Evolutionary conservation across 92 coral and sea anemone species (phyloP).

Genomic region (Palythoa grandis): DNA sequence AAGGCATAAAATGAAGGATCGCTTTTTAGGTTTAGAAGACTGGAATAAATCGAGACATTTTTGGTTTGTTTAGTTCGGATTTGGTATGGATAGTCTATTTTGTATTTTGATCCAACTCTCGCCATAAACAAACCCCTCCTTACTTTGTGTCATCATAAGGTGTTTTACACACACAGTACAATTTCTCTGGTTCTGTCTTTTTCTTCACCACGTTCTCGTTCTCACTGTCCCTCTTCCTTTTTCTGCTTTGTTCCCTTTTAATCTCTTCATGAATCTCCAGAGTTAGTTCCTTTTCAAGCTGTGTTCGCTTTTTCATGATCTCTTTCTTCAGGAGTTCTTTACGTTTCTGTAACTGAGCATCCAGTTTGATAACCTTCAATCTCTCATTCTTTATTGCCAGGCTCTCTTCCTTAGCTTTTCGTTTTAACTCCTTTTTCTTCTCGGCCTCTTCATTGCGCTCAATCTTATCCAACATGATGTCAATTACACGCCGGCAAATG

Average conservation of each 20-base stretch:
- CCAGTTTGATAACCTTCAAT: constrained; percentile 77
- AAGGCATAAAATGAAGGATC: no score
- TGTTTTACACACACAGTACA: constrained; percentile 88
- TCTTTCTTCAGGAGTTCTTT: constrained; percentile 89
- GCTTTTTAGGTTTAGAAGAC: no score
- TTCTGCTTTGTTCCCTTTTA: constrained; percentile 41
- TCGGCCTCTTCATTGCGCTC: constrained; percentile 89
- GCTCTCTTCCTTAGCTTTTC: constrained; percentile 75
- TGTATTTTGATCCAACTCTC: background rate
- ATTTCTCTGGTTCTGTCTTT: constrained; percentile 63
- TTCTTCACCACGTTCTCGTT: constrained; percentile 64
- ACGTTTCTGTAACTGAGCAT: constrained; percentile 81
- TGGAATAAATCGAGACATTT: no score
- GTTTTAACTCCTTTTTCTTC: constrained; percentile 73
- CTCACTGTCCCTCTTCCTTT: constrained; percentile 66
- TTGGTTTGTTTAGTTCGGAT: no score
- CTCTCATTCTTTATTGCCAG: constrained; percentile 73
- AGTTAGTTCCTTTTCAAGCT: constrained; percentile 82
- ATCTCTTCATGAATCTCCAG: constrained; percentile 73
- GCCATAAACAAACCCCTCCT: background rate
- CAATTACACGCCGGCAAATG: constrained; percentile 82
- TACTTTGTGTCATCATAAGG: constrained; percentile 90
- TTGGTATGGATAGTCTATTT: no score
- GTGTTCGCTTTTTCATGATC: constrained; percentile 87
- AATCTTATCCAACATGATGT: constrained; percentile 81